Base-by-base conservation (phyloP, 2,888 invertebrate species). In the Papilio gigon region DNA sequence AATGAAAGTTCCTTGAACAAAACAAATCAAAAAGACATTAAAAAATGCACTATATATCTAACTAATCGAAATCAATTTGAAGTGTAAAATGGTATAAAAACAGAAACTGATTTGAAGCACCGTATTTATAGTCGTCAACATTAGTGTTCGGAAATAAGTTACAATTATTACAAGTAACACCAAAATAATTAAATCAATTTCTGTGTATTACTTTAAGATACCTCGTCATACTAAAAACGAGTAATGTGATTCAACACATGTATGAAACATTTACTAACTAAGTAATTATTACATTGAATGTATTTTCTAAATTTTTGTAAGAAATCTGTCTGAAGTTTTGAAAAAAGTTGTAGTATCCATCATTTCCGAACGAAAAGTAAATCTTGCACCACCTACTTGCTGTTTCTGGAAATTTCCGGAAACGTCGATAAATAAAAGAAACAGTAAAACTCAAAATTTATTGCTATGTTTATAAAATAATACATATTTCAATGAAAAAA, bases 391-490 rank as follows among this genome's bases (percentile, higher is more conserved):
- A 35, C 11, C 11, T 35, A n/a, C 20, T 4, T 47, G 6, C 9
- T 22, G 22, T 47, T 47, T 14, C 53, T 27, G 8, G 53, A 53
- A 53, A 27, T 14, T 53, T 53, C 53, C 53, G 53, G 53, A 53
- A 53, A 27, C n/a, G 6, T n/a, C 27, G 25, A 12, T 17, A 8
- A 25, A n/a, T 8, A 12, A 11, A 12, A 20, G 53, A 47, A 47
- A 4, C 12, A 3, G 22, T 22, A 1, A 47, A 47, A 22, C 22
- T 20, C 22, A 20, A n/a, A 47, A 12, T 47, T 47, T 4, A 4
- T 22, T 47, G 20, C 20, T 11, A 22, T 12, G 12, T 47, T n/a
- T 44, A 1, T 20, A 22, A 44, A 47, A 22, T 12, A 20, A 9
- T 40, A 5, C 4, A 40, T 40, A n/a, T 40, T 40, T 40, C 40